Evolutionary conservation across 2,888 invertebrate species (phyloP), one percentile per base, ranked within the genome.

Genomic region (Anoplius nigerrimus): DNA sequence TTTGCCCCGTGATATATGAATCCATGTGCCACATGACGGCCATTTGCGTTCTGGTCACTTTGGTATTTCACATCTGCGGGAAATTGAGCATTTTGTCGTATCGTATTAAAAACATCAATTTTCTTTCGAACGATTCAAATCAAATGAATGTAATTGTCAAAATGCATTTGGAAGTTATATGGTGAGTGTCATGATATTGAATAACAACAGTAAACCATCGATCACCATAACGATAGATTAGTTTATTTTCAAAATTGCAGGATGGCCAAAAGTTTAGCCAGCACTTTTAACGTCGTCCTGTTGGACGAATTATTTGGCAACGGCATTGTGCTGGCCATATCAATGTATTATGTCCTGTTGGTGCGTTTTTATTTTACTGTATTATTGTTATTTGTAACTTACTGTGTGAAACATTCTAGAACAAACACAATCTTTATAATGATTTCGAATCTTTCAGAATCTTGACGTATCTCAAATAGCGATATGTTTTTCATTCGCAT

Each of bases 241-340:
- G n/a, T 11, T 43, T 8, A 42, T 13, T 2, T 34, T 8, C 34
- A 13, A 13, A 34, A 42, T 15, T 20, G 20, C 15, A 82, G 82
- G 81, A 75, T 80, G 75, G 76, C 76, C 0, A 75, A 69, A 55
- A 70, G 67, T 2, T 61, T 81, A 42, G 78, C 81, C 27, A 66
- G 80, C 43, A 71, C 64, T 15, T 81, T 82, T 34, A 75, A 78
- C 22, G 45, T 79, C 2, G 53, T 82, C 16, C 75, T 82, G 4
- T 52, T 82, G 18, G 58, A 72, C 24, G 82, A 82, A 54, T 74
- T 82, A 2, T 48, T 72, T 21, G 80, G 80, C 13, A 75, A 71
- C 21, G 77, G 78, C 20, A 6, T 79, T 13, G 66, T 79, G 3
- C 55, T 82, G 51, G 82, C 78, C 3, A 64, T 82, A 22, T 74